Percentiles rank a stretch among this genome's conserved stretches.
These are phyloP conservation scores for Cercocebus atys DNA, from an alignment of 2,113 vertebrate genomes.

Conservation along the genomic window DNA sequence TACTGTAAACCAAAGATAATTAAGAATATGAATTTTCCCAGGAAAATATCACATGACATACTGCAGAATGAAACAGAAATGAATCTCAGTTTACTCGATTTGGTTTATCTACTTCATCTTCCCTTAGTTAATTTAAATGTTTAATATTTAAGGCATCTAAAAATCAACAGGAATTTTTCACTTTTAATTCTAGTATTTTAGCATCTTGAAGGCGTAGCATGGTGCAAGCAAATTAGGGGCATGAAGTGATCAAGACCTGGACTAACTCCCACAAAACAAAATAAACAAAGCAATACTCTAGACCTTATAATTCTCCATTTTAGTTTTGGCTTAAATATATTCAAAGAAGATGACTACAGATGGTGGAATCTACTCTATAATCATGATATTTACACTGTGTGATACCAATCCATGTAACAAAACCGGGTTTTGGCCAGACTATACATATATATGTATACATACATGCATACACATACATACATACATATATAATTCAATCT, in stretches of 20 bases:
- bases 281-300: neutral
- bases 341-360: conserved; percentile 7
- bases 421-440: neutral
- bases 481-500: neutral
- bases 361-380: neutral
- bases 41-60: conserved; percentile 56
- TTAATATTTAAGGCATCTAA: conserved; percentile 35
- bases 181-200: conserved; percentile 29
- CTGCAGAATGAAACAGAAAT: conserved; percentile 59
- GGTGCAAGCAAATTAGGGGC: conserved; percentile 1
- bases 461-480: too few relatives aligned
- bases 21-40: conserved; percentile 59
- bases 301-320: conserved; percentile 18
- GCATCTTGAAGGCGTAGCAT: neutral
- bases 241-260: neutral
- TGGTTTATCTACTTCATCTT: conserved; percentile 14
- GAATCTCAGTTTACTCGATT: conserved; percentile 26
- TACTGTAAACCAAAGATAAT: conserved; percentile 69
- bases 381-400: neutral
- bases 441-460: neutral
- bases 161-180: neutral
- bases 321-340: neutral
- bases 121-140: neutral
- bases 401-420: neutral
- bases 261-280: neutral